Conservation (phyloP, 1,140 invertebrate species). For the Marisa cornuarietis region DNA sequence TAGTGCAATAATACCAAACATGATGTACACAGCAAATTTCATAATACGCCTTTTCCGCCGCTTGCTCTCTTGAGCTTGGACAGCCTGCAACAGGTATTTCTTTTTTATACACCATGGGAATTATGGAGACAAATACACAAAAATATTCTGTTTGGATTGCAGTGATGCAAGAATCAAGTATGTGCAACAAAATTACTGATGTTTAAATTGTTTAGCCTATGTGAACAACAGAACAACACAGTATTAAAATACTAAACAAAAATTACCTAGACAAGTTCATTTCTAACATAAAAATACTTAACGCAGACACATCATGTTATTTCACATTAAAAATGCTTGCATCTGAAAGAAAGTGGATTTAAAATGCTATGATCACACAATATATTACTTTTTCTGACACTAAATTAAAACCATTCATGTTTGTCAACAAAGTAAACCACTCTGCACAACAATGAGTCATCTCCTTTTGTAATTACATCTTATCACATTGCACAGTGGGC, state of each 20-base stretch:
- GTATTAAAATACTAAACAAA: not conserved
- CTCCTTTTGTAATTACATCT: no score
- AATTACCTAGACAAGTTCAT: not conserved
- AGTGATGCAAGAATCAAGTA: not conserved
- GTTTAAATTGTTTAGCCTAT: not conserved
- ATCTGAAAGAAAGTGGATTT: no score
- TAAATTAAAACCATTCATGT: no score
- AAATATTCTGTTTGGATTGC: not conserved
- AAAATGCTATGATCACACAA: no score
- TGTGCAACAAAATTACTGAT: not conserved
- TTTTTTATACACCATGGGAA: not conserved
- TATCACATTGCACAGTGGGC: no score
- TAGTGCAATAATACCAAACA: constrained; percentile 41
- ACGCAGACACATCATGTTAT: no score
- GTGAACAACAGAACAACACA: not conserved
- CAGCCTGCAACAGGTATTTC: constrained; percentile 28
- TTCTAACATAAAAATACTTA: not conserved
- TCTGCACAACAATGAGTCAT: no score
- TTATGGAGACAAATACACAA: constrained; percentile 5
- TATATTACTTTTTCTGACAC: no score
- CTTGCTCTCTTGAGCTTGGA: constrained; percentile 44
- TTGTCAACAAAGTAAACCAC: no score
- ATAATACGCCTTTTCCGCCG: constrained; percentile 42
- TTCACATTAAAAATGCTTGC: no score
- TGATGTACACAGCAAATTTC: constrained; percentile 40